Evolutionary conservation across 2,797 vertebrate genomes (phyloP), one percentile per base, ranked within the genome.

Genomic region (Rachycentron canadum): DNA sequence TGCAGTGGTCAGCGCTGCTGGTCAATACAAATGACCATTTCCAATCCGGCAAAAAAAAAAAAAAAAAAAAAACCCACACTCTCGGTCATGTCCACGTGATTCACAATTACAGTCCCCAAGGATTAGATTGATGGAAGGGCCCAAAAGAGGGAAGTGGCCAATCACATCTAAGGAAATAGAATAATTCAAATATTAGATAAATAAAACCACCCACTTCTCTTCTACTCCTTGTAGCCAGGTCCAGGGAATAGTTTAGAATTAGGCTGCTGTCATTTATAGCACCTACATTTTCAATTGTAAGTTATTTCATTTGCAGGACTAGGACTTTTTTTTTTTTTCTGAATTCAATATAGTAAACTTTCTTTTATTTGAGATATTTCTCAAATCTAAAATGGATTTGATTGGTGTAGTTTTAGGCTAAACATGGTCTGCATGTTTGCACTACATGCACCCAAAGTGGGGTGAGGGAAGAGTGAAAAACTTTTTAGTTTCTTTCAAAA

Each of bases 21-120:
- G 89, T 91, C 93, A 92, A 86, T 90, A 92, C 78, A 89, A 92
- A 90, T 91, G 91, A 93, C 88, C 84, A 88, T 82, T 87, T 88
- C 75, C 85, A 86, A 86, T 79, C 86, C 73, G 66, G 78, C 81
- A 69, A n/a, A n/a, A n/a, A n/a, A n/a, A n/a, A n/a, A n/a, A n/a
- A n/a, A n/a, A n/a, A n/a, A n/a, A n/a, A n/a, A n/a, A n/a, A n/a
- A 75, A 75, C 65, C 87, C 87, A 3, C 83, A 77, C 86, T 73
- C 79, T 89, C 86, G 89, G 90, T 92, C 92, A 94, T 69, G 91
- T 95, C 94, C 94, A 95, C 93, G 94, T 94, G 94, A 95, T 92
- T 88, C 87, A 82, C 89, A 86, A 82, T 89, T 80, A 88, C 78
- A 89, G 71, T 89, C 94, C 91, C 93, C 79, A 82, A 88, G 86